phyloP scores from a whole-genome alignment of 2,797 vertebrate species.

The Brachyrhaphis roseni region DNA sequence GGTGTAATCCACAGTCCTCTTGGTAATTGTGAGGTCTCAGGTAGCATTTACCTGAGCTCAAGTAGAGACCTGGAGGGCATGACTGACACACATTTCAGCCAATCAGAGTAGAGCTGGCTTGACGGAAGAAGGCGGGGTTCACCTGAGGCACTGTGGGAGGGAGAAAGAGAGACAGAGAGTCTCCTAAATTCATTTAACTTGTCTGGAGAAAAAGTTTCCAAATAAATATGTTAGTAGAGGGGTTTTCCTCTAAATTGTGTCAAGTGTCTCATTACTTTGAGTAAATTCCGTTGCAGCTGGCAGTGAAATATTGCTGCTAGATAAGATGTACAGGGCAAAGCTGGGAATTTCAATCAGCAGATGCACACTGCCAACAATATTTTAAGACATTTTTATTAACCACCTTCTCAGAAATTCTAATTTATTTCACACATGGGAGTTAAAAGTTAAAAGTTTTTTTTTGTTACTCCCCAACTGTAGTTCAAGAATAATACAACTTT shows the following conservation, averaged over 20 bases:
- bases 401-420: not conserved
- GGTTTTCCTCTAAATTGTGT: not conserved
- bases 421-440: not conserved
- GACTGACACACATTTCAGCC: slow-evolving; percentile 37
- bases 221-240: not conserved
- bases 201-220: not conserved
- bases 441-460: too few relatives aligned
- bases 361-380: not conserved
- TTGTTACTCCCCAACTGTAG: too few relatives aligned
- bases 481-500: too few relatives aligned
- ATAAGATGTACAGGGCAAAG: not conserved
- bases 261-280: not conserved
- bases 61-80: slow-evolving; percentile 65
- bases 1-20: slow-evolving; percentile 65
- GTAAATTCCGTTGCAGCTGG: not conserved
- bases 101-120: slow-evolving; percentile 45
- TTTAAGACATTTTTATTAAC: not conserved
- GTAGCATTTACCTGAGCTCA: slow-evolving; percentile 83
- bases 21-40: slow-evolving; percentile 67
- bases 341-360: not conserved
- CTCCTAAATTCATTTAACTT: not conserved
- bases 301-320: not conserved
- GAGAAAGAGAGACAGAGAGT: not conserved
- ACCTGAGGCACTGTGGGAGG: slow-evolving; percentile 46
- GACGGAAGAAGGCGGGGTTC: slow-evolving; percentile 49